Percentiles rank a stretch among this genome's conserved stretches.
Conservation (phyloP, 1,140 invertebrate genomes). For the Cotesia vestalis region DNA sequence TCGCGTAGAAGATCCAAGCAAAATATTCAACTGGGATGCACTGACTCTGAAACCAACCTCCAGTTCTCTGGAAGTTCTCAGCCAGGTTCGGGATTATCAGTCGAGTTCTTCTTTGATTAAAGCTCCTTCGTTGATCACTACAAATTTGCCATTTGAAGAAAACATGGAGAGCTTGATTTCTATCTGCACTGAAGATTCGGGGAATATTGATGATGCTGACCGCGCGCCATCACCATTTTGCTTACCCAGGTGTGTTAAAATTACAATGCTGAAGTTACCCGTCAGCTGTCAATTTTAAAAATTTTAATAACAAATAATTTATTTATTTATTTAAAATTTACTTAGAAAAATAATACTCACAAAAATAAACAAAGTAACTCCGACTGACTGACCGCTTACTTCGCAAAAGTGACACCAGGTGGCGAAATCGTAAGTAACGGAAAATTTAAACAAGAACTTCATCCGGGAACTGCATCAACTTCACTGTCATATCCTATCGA, state of each 20-base stretch:
- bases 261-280: too few relatives aligned
- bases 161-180: slow-evolving; percentile 47
- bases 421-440: too few relatives aligned
- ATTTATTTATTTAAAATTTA: too few relatives aligned
- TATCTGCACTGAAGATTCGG: slow-evolving; percentile 75
- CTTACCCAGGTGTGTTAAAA: slow-evolving; percentile 49
- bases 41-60: slow-evolving; percentile 18
- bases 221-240: slow-evolving; percentile 65
- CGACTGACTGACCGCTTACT: too few relatives aligned
- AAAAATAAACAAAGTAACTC: too few relatives aligned
- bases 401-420: too few relatives aligned
- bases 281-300: too few relatives aligned
- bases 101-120: slow-evolving; percentile 35
- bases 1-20: slow-evolving; percentile 29
- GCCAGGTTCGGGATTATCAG: slow-evolving; percentile 27
- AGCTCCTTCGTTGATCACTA: slow-evolving; percentile 33
- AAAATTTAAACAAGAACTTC: too few relatives aligned
- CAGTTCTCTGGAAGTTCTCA: slow-evolving; percentile 33
- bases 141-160: slow-evolving; percentile 29
- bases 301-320: too few relatives aligned
- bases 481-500: too few relatives aligned
- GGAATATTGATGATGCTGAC: slow-evolving; percentile 55
- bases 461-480: too few relatives aligned
- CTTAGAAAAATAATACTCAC: too few relatives aligned
- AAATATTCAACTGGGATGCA: slow-evolving; percentile 27